phyloP scores from a whole-genome alignment of 2,888 invertebrate species.

The Euplagia quadripunctaria region DNA sequence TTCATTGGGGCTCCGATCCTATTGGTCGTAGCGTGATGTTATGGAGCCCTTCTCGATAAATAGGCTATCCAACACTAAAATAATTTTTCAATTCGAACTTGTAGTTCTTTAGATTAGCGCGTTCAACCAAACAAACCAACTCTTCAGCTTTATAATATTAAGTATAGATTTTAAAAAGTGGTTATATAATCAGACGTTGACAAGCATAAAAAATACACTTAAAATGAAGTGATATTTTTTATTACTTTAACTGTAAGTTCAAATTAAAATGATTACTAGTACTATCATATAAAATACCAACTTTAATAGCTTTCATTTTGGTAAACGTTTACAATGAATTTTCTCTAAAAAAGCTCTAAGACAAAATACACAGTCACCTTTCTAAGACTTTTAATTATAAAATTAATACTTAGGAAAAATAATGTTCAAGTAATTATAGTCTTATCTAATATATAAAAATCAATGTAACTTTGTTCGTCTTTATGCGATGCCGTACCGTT shows the following conservation, averaged over 20 bases:
- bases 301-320: constrained; percentile 44
- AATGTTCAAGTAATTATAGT: background rate
- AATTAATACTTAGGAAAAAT: background rate
- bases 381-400: background rate
- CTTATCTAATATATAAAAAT: no score
- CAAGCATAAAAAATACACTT: background rate
- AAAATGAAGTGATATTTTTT: background rate
- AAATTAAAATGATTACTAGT: background rate
- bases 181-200: background rate
- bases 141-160: no score
- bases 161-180: no score
- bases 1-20: no score
- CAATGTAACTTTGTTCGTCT: background rate
- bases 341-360: constrained; percentile 23
- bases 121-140: no score
- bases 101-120: no score
- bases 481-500: background rate
- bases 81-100: no score
- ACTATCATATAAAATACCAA: constrained; percentile 28
- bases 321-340: constrained; percentile 29
- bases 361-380: constrained; percentile 12
- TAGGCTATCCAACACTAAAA: no score
- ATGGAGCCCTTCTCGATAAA: no score
- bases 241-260: background rate
- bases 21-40: no score